These are phyloP conservation scores for Phoxinus phoxinus DNA, from an alignment of 2,113 vertebrate species.

Conservation along the genomic window DNA sequence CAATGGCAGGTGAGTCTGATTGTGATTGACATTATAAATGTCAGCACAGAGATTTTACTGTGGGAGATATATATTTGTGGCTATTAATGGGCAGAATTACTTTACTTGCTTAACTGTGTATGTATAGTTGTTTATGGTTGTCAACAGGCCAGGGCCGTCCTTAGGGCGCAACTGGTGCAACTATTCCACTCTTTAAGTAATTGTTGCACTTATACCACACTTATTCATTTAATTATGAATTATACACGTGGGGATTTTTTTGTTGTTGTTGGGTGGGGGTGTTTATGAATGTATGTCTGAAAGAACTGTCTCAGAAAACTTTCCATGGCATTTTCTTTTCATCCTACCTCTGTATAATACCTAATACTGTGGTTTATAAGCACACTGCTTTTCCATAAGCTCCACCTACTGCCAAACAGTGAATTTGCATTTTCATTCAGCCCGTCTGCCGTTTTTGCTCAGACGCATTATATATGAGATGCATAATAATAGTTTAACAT, in stretches of 20 bases:
- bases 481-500: not conserved
- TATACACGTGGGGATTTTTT: not conserved
- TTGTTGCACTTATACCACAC: not conserved
- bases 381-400: not conserved
- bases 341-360: not conserved
- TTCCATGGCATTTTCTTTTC: not conserved
- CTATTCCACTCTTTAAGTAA: not conserved
- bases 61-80: not conserved
- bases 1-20: slow-evolving; percentile 89
- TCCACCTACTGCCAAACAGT: not conserved
- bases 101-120: too few species aligned
- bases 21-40: not conserved
- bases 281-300: too few species aligned
- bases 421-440: not conserved
- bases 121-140: too few species aligned
- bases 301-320: too few species aligned
- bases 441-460: not conserved
- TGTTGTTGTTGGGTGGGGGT: not conserved
- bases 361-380: not conserved
- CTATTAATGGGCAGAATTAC: not conserved
- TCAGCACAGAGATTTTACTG: not conserved
- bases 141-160: too few species aligned
- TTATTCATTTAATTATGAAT: not conserved
- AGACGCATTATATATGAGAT: not conserved
- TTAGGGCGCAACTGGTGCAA: too few species aligned